A percentile compares a stretch with the other conserved stretches of the same genome.
Evolutionary conservation across 2,797 vertebrate species (phyloP).

Genomic region (Sebastes iracundus): DNA sequence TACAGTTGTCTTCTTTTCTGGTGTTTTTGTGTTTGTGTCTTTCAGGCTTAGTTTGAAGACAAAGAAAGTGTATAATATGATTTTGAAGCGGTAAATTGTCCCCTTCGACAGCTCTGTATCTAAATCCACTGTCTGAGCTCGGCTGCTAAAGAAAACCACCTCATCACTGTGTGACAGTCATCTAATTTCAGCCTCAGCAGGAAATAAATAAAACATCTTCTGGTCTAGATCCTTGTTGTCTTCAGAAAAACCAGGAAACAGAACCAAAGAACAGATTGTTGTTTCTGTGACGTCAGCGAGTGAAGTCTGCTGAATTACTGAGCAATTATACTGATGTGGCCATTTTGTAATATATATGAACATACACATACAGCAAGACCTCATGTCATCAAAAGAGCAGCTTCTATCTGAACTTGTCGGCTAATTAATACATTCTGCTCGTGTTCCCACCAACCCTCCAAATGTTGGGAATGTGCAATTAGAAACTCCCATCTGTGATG

Average conservation of each 20-base stretch:
- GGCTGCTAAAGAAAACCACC: background rate
- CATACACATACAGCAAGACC: background rate
- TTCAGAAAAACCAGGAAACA: background rate
- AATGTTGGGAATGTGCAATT: conserved; percentile 46
- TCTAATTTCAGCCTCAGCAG: background rate
- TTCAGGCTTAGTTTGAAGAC: background rate
- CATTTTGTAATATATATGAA: background rate
- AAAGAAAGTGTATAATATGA: background rate
- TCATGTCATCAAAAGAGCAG: conserved; percentile 31
- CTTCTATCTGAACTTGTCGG: conserved; percentile 27
- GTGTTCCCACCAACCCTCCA: background rate
- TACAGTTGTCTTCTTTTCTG: background rate
- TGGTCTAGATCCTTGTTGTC: background rate
- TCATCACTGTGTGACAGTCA: background rate
- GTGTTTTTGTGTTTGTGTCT: background rate
- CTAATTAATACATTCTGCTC: conserved; percentile 38
- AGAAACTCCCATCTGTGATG: conserved; percentile 50
- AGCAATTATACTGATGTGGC: background rate
- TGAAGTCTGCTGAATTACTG: background rate
- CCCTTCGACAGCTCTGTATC: background rate
- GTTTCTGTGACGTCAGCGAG: background rate
- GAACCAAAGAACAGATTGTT: background rate
- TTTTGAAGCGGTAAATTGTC: background rate
- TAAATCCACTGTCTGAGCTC: background rate
- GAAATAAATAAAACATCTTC: background rate